phyloP scores from a whole-genome alignment of 2,888 invertebrate species.

The Trissoscelio sp. region DNA sequence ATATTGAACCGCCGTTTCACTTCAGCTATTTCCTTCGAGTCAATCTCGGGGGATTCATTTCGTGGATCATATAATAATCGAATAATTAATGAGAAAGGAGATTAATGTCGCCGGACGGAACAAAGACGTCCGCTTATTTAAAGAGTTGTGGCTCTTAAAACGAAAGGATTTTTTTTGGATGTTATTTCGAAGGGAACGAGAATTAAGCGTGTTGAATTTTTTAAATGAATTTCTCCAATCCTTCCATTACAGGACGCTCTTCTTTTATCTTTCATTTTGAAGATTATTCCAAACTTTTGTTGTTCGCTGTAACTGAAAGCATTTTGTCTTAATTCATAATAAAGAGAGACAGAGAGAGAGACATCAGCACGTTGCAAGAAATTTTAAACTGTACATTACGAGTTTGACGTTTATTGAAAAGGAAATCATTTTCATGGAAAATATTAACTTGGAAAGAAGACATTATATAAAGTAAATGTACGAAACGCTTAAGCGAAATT shows the following conservation, averaged over 20 bases:
- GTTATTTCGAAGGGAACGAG: no score
- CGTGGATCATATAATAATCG: constrained; percentile 44
- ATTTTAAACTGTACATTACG: constrained; percentile 13
- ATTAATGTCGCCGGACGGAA: constrained; percentile 14
- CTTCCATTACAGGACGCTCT: constrained; percentile 3
- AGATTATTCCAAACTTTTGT: constrained; percentile 7
- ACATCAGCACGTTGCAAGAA: background rate
- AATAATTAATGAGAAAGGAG: constrained; percentile 40
- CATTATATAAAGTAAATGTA: constrained; percentile 16
- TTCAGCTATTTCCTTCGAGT: constrained; percentile 53
- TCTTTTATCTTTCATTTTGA: no score
- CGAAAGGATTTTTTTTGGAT: background rate
- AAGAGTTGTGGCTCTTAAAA: no score
- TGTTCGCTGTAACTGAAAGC: constrained; percentile 1
- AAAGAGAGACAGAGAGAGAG: background rate
- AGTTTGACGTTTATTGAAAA: constrained; percentile 10
- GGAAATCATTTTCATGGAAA: constrained; percentile 27
- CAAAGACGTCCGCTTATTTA: no score
- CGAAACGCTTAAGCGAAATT: constrained; percentile 34
- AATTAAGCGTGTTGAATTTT: background rate
- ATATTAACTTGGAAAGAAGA: background rate
- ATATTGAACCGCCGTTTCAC: constrained; percentile 57
- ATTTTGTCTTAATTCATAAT: constrained; percentile 15
- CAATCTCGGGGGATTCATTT: constrained; percentile 42
- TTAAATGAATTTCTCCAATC: constrained; percentile 16